Base-by-base conservation (phyloP, 2,113 vertebrate genomes). In the Tautogolabrus adspersus region DNA sequence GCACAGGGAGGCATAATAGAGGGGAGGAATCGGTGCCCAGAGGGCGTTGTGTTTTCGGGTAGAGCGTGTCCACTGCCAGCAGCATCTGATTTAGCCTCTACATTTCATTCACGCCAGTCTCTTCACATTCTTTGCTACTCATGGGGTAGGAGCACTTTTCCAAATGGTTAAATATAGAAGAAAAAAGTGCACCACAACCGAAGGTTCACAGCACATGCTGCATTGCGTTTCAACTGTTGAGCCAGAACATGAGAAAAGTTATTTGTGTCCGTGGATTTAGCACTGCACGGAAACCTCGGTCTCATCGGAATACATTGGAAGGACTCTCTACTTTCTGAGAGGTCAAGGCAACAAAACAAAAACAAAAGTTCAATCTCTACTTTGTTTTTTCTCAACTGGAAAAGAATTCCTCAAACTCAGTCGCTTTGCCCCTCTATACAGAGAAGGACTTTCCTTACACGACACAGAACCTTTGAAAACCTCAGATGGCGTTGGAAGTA, bases 401-500 rank as follows among this genome's bases (percentile, higher is more conserved):
- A 83, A 87, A 52, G 4, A 67, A 67, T 74, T 80, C 46, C 40
- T 82, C 30, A 22, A 38, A 66, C 72, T 82, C 69, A 52, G 67
- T 83, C 81, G 38, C 65, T 37, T 71, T 60, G 60, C 58, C 46
- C 15, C 63, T 87, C 75, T 23, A 30, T 47, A 71, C 10, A 76
- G 60, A 87, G 61, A 73, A 70, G 64, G 69, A 78, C 38, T 68
- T 72, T 77, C 52, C 56, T 75, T 66, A 74, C 75, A 86, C 38
- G 65, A 86, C 81, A 85, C 75, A 77, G 60, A 89, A 77, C 58
- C 79, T 72, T 81, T 75, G 70, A 82, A 82, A 91, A 85, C 75
- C 60, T 87, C 77, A 65, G 79, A 90, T 65, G 81, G 82, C 74
- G 72, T 80, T 66, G 75, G 77, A 89, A 89, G 75, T 81, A 76